Evolutionary conservation across 2,888 invertebrate species (phyloP).

Genomic region (Papilio gigon): DNA sequence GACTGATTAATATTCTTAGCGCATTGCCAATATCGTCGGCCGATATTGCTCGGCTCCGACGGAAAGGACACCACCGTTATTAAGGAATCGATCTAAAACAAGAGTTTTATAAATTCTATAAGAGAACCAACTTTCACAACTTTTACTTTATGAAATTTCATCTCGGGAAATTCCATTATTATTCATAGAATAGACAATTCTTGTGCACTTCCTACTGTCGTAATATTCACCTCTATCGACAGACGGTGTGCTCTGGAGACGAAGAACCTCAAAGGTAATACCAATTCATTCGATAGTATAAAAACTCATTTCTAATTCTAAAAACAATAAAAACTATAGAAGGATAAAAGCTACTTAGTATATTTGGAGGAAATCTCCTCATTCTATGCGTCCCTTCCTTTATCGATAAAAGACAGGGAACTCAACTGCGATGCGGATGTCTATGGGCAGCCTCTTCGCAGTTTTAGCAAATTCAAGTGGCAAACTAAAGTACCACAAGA

Average conservation of each 20-base stretch:
- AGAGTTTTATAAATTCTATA: conserved; percentile 43
- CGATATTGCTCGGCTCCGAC: conserved; percentile 53
- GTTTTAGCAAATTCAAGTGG: no score
- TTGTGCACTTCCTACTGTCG: conserved; percentile 19
- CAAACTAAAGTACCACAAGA: no score
- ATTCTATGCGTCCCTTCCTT: no score
- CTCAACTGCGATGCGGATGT: no score
- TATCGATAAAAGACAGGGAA: no score
- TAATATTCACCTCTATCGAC: conserved; percentile 12
- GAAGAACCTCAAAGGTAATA: neutral
- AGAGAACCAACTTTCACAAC: conserved; percentile 41
- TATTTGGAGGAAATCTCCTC: no score
- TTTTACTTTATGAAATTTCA: conserved; percentile 38
- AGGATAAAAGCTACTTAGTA: no score
- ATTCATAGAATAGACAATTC: conserved; percentile 32
- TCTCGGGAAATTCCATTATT: conserved; percentile 29
- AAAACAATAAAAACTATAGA: no score
- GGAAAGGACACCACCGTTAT: conserved; percentile 46
- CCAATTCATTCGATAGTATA: neutral
- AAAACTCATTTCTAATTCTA: neutral
- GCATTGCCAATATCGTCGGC: conserved; percentile 59
- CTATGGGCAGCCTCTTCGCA: no score
- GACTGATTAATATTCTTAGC: conserved; percentile 68
- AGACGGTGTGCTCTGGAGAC: neutral
- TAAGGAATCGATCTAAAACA: conserved; percentile 49